Conservation (phyloP, 2,113 vertebrate genomes). For the Pleuronectes platessa region DNA sequence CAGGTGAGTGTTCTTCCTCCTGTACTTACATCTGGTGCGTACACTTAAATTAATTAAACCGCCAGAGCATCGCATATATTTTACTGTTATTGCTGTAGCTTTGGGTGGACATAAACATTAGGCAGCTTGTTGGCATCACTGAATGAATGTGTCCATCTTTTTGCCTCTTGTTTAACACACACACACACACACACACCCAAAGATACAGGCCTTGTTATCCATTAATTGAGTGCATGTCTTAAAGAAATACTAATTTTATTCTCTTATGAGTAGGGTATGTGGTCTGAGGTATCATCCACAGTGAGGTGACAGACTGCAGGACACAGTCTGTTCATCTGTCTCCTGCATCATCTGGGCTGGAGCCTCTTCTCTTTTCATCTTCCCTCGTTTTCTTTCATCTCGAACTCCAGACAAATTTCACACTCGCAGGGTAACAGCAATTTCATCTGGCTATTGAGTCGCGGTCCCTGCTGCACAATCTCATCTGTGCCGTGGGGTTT, state of each 20-base stretch:
- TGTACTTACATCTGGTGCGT: background rate
- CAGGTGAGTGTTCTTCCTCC: background rate
- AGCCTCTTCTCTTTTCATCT: background rate
- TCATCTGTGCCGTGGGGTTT: background rate
- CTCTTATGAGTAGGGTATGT: background rate
- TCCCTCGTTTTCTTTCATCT: slow-evolving; percentile 12
- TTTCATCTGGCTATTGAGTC: slow-evolving; percentile 2
- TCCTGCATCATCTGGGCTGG: background rate
- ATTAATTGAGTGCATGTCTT: too few species aligned
- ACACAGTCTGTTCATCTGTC: background rate
- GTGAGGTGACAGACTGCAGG: slow-evolving; percentile 7
- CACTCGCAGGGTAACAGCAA: slow-evolving; percentile 3
- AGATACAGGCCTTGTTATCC: too few species aligned
- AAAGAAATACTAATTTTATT: background rate
- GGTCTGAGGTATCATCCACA: background rate
- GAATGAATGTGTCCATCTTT: slow-evolving; percentile 2
- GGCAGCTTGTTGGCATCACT: slow-evolving; percentile 29
- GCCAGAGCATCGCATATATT: background rate
- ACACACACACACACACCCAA: too few species aligned
- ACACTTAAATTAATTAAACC: slow-evolving; percentile 2
- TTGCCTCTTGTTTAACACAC: background rate
- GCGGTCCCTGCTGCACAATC: too few species aligned
- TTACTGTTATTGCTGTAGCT: slow-evolving; percentile 47
- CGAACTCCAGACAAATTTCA: background rate
- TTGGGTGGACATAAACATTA: slow-evolving; percentile 38